Evolutionary conservation across 2,888 invertebrate species (phyloP).

Genomic region (Parochlus steinenii): DNA sequence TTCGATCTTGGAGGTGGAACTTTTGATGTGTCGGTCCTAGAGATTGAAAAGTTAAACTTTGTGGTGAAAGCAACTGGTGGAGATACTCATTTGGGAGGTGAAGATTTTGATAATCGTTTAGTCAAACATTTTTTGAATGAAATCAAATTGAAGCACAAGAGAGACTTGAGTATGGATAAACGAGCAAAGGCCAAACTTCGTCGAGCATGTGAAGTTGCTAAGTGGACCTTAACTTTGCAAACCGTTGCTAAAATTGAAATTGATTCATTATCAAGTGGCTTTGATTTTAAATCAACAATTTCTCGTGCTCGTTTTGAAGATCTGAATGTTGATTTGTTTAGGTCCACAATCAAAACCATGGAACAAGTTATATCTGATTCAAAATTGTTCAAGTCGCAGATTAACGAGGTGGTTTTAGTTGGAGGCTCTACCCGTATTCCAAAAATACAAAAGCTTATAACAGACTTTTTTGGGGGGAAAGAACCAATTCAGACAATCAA

Average conservation of each 20-base stretch:
- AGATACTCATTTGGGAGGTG: no score
- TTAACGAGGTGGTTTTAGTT: constrained; percentile 43
- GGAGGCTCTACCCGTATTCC: constrained; percentile 58
- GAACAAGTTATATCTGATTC: constrained; percentile 46
- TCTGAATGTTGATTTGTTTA: constrained; percentile 49
- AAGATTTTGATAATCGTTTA: no score
- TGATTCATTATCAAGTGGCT: constrained; percentile 48
- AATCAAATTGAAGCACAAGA: no score
- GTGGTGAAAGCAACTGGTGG: no score
- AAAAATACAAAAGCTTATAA: constrained; percentile 48
- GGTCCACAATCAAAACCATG: constrained; percentile 42
- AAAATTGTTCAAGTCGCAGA: constrained; percentile 44
- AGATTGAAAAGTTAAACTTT: no score
- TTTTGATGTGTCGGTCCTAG: no score
- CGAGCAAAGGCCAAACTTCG: no score
- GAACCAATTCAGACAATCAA: no score
- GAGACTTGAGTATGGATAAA: no score
- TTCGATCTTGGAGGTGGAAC: no score
- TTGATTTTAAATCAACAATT: constrained; percentile 49
- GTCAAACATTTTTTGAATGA: no score
- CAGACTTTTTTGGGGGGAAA: constrained; percentile 39
- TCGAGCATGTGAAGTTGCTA: constrained; percentile 44
- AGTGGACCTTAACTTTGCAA: constrained; percentile 34
- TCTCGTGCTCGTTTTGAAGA: constrained; percentile 48
- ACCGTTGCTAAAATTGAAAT: constrained; percentile 44